Evolutionary conservation across 2,888 invertebrate species (phyloP).

Genomic region (Lasioglossum leucozonium): DNA sequence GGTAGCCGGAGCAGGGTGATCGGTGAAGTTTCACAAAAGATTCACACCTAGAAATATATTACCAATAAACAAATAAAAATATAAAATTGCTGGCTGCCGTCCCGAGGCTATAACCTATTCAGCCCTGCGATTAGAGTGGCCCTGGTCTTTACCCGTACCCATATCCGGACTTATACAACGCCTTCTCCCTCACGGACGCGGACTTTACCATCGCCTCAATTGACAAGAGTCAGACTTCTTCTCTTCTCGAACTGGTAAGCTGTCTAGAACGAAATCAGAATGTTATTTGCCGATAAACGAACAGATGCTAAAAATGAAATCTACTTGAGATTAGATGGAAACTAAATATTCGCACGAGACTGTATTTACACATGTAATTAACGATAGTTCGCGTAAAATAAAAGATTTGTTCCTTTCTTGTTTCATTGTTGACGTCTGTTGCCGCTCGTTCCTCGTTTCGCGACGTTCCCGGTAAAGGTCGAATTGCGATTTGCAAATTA

Average conservation of each 20-base stretch:
- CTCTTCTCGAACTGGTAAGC: neutral
- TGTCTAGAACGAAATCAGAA: neutral
- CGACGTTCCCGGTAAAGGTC: conserved; percentile 20
- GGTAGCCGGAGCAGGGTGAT: no score
- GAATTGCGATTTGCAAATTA: conserved; percentile 22
- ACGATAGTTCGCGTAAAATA: neutral
- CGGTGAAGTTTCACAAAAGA: no score
- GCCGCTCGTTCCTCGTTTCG: conserved; percentile 5
- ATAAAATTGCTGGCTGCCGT: no score
- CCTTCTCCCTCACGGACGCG: neutral
- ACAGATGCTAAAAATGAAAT: neutral
- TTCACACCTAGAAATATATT: no score
- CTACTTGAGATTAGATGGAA: neutral
- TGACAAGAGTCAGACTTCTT: neutral
- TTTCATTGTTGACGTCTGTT: neutral
- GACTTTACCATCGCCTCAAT: neutral
- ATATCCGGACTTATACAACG: neutral
- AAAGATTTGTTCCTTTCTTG: neutral
- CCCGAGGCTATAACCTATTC: no score
- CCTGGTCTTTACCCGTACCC: neutral
- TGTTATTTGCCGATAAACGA: neutral
- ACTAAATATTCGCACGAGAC: neutral
- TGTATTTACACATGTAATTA: neutral
- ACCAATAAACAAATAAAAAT: no score
- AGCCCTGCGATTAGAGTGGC: no score